These are phyloP conservation scores for Oncorhynchus gorbuscha DNA, from an alignment of 2,113 vertebrate species.

Conservation along the genomic window DNA sequence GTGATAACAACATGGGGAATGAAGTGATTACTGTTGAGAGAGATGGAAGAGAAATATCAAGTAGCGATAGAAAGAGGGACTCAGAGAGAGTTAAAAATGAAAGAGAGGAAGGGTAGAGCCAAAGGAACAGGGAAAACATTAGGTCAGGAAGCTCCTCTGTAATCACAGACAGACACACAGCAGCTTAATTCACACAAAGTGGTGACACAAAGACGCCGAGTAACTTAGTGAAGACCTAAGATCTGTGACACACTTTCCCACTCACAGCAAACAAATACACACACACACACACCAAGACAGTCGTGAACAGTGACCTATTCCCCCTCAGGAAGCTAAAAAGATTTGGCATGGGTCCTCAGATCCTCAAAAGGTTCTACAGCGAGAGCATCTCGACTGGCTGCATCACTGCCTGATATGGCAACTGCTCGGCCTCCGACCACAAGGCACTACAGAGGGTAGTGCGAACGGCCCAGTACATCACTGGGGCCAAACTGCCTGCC, in stretches of 20 bases:
- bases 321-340: too few relatives aligned
- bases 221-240: not conserved
- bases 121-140: not conserved
- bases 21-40: not conserved
- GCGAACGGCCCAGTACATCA: too few relatives aligned
- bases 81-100: not conserved
- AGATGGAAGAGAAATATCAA: not conserved
- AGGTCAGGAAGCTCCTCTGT: not conserved
- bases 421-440: too few relatives aligned
- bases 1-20: not conserved
- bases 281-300: not conserved
- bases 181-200: slow-evolving; percentile 40
- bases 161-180: not conserved
- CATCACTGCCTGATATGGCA: too few relatives aligned
- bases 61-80: not conserved
- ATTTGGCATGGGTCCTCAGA: too few relatives aligned
- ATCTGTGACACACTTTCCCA: slow-evolving; percentile 23
- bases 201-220: slow-evolving; percentile 26
- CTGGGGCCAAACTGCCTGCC: too few relatives aligned
- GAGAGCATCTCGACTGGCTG: too few relatives aligned
- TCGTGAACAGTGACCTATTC: too few relatives aligned
- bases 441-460: too few relatives aligned
- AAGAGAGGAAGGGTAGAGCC: not conserved
- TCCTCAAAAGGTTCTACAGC: too few relatives aligned
- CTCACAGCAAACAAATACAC: not conserved